Percentiles rank a stretch among this genome's conserved stretches.
phyloP scores from a whole-genome alignment of 2,113 vertebrate genomes.

The Microtus pennsylvanicus region DNA sequence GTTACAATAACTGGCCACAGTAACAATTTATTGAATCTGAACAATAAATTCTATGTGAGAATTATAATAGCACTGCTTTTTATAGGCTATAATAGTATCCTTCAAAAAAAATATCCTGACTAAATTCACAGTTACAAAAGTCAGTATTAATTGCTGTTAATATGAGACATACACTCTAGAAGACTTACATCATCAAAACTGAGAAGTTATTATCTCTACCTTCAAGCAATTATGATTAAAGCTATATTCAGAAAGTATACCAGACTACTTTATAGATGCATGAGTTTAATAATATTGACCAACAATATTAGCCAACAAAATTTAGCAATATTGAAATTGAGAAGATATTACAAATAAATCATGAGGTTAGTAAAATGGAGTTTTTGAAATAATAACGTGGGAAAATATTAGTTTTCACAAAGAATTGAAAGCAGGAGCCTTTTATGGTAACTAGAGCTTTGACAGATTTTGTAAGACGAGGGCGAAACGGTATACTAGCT shows the following conservation, averaged over 20 bases:
- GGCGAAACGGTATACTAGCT: not conserved
- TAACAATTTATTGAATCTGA: constrained; percentile 9
- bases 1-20: not conserved
- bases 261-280: not conserved
- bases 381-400: not conserved
- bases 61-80: not conserved
- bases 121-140: not conserved
- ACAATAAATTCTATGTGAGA: not conserved
- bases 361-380: not conserved
- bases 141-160: constrained; percentile 6
- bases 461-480: not conserved
- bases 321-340: not conserved
- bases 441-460: not conserved
- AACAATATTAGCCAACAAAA: not conserved
- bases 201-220: not conserved
- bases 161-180: not conserved
- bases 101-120: not conserved
- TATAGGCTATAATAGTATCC: not conserved
- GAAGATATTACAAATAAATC: not conserved
- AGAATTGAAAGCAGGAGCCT: not conserved
- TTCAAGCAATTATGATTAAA: not conserved
- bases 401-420: not conserved
- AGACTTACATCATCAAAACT: not conserved
- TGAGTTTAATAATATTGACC: not conserved
- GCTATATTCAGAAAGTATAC: constrained; percentile 7